A percentile compares a stretch with the other conserved stretches of the same genome.
phyloP scores from a whole-genome alignment of 2,797 vertebrate genomes.

The Harpagifer antarcticus region DNA sequence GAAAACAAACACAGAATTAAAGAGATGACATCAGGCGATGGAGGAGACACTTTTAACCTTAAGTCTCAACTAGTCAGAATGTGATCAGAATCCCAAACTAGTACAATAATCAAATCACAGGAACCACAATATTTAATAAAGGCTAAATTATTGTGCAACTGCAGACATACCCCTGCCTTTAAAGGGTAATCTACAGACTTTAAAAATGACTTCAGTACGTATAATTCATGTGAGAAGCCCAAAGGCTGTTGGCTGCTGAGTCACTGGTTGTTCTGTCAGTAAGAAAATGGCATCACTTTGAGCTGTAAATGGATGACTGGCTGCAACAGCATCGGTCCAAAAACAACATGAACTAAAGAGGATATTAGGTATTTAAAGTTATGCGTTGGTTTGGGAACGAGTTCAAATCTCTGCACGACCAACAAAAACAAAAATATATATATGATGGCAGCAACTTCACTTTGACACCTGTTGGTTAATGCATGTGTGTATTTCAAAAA shows the following conservation, averaged over 20 bases:
- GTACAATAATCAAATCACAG: too few species aligned
- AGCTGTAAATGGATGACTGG: slow-evolving; percentile 50
- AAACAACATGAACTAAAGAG: neutral
- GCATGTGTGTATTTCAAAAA: too few species aligned
- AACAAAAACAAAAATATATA: too few species aligned
- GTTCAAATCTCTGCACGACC: too few species aligned
- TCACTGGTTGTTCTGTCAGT: slow-evolving; percentile 40
- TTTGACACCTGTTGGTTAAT: too few species aligned
- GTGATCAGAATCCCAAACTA: too few species aligned
- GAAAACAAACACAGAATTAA: neutral
- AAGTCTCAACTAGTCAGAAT: neutral
- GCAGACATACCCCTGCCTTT: too few species aligned
- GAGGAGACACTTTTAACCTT: neutral
- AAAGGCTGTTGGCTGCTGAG: slow-evolving; percentile 21
- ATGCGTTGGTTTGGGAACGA: too few species aligned
- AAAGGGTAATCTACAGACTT: too few species aligned
- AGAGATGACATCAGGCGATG: neutral
- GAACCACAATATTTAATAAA: too few species aligned
- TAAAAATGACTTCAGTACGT: neutral
- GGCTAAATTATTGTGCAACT: too few species aligned
- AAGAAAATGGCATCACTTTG: slow-evolving; percentile 31
- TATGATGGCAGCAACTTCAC: too few species aligned
- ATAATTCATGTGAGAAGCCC: slow-evolving; percentile 39
- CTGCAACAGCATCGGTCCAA: neutral
- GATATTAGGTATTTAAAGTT: neutral